phyloP scores from a whole-genome alignment of 2,888 invertebrate genomes.

The Peribatodes rhomboidaria region DNA sequence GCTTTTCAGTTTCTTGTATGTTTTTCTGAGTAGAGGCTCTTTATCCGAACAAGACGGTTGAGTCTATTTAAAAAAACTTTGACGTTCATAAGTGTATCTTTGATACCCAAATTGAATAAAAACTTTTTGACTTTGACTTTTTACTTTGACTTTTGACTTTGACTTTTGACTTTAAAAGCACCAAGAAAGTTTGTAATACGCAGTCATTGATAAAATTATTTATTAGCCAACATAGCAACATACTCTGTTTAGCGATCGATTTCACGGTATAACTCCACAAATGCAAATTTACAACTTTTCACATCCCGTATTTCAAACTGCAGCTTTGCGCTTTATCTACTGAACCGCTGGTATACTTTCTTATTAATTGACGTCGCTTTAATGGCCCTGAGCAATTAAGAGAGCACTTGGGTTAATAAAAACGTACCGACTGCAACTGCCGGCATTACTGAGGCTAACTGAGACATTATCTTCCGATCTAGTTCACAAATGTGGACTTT shows the following conservation, averaged over 20 bases:
- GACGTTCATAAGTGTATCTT: no score
- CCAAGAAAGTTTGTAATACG: neutral
- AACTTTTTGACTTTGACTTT: no score
- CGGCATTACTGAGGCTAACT: constrained; percentile 16
- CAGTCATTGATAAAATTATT: neutral
- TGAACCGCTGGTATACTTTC: constrained; percentile 33
- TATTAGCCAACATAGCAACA: neutral
- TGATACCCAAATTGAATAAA: no score
- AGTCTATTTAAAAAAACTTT: no score
- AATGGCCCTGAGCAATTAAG: constrained; percentile 47
- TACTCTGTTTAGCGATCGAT: constrained; percentile 3
- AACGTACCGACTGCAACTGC: constrained; percentile 32
- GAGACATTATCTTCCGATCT: constrained; percentile 41
- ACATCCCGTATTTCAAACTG: constrained; percentile 21
- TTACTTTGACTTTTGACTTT: no score
- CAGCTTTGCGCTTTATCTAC: constrained; percentile 21
- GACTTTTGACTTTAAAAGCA: no score
- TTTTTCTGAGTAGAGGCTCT: no score
- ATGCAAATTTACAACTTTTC: constrained; percentile 20
- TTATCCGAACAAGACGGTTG: no score
- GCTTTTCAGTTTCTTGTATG: no score
- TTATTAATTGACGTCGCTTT: constrained; percentile 45
- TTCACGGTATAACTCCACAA: constrained; percentile 2
- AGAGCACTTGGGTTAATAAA: constrained; percentile 47
- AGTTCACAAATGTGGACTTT: constrained; percentile 14